Percentiles rank a stretch among this genome's conserved stretches.
phyloP scores from a whole-genome alignment of 2,113 vertebrate species.

The Leucosticte australis region DNA sequence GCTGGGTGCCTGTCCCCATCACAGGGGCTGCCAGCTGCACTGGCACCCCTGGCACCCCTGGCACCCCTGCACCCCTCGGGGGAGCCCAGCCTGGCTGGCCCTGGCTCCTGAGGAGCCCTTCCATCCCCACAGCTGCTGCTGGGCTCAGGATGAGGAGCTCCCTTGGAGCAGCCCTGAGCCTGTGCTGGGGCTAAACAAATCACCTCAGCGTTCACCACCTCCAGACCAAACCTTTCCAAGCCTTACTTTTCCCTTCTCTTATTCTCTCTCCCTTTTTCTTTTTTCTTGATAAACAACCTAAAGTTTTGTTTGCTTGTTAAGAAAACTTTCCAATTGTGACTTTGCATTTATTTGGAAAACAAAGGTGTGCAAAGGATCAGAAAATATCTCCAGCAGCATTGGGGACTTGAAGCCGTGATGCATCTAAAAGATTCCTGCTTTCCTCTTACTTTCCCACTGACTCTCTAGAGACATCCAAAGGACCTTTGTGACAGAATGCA shows the following conservation, averaged over 20 bases:
- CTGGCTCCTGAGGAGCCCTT: background rate
- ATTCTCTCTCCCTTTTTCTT: background rate
- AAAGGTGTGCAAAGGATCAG: background rate
- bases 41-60: slow-evolving; percentile 36
- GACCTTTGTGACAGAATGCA: background rate
- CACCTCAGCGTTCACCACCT: slow-evolving; percentile 41
- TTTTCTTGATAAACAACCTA: background rate
- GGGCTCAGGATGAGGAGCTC: background rate
- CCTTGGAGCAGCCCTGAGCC: slow-evolving; percentile 21
- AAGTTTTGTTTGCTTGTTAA: background rate
- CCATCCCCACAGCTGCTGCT: slow-evolving; percentile 37
- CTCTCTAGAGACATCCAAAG: background rate
- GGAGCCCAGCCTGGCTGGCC: background rate
- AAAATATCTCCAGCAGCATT: background rate
- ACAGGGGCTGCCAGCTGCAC: background rate
- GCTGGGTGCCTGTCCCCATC: slow-evolving; percentile 21
- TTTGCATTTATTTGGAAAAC: background rate
- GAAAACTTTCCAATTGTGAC: background rate
- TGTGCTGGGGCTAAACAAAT: slow-evolving; percentile 47
- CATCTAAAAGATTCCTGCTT: background rate
- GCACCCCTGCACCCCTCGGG: slow-evolving; percentile 1
- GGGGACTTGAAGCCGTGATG: background rate
- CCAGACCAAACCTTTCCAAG: background rate
- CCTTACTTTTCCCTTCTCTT: background rate
- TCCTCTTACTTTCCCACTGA: background rate